Conservation (phyloP, 92 coral and sea anemone genomes). For the Zoanthus solanderi region DNA sequence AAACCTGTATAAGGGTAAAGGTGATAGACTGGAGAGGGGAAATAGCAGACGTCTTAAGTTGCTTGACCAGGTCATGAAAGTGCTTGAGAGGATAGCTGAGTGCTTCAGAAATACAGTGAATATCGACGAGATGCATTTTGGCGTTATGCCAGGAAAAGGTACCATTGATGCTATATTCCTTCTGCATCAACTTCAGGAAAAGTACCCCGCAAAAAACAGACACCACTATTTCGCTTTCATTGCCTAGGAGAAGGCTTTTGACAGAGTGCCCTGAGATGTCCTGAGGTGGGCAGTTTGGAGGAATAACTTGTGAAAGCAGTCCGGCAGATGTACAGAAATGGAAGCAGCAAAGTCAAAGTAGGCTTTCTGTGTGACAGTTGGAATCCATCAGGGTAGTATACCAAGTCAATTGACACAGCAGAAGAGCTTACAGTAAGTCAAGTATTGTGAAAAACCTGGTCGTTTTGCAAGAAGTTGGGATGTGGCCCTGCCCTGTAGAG, state of each 20-base stretch:
- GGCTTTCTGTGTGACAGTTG: neutral
- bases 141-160: neutral
- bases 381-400: neutral
- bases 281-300: neutral
- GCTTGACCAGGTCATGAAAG: no score
- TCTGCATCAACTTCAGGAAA: neutral
- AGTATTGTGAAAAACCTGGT: neutral
- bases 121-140: no score
- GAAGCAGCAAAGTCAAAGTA: neutral
- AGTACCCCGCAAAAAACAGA: no score
- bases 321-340: neutral
- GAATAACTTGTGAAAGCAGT: neutral
- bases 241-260: neutral
- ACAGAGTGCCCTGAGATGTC: neutral
- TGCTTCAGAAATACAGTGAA: no score
- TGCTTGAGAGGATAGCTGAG: no score
- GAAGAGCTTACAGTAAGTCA: neutral
- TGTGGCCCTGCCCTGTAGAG: neutral
- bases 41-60: no score
- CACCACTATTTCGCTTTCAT: no score
- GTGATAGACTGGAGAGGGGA: no score
- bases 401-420: no score
- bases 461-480: neutral
- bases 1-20: no score
- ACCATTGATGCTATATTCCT: neutral